Conservation (phyloP, 2,113 vertebrate genomes). For the Meriones unguiculatus region DNA sequence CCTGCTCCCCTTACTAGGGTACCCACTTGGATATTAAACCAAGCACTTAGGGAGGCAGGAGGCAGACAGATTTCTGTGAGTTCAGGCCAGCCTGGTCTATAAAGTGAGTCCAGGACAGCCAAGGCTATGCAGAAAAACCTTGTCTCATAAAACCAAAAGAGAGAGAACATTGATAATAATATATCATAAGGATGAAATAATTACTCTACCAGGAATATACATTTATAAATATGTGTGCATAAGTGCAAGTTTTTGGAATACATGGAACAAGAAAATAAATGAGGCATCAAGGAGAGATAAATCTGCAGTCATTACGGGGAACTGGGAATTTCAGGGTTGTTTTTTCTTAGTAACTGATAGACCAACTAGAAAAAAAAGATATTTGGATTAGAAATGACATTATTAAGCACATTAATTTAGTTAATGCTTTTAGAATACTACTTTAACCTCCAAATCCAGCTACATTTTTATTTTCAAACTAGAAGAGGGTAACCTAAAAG, state of each 20-base stretch:
- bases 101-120: too few species aligned
- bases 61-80: too few species aligned
- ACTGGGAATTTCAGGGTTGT: neutral
- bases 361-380: neutral
- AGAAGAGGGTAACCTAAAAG: neutral
- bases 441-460: neutral
- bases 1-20: too few species aligned
- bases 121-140: too few species aligned
- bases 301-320: neutral
- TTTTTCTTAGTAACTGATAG: constrained; percentile 26
- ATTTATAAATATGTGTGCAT: neutral
- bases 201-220: neutral
- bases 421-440: neutral
- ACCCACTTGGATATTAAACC: too few species aligned
- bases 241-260: neutral
- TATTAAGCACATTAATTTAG: neutral
- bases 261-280: neutral
- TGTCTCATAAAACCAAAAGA: too few species aligned
- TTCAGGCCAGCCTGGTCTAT: too few species aligned
- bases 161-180: neutral
- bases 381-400: neutral
- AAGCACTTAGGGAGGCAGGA: too few species aligned
- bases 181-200: neutral
- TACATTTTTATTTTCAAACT: neutral
- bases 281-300: neutral